phyloP scores from a whole-genome alignment of 2,888 invertebrate species.

The Acheta domesticus region DNA sequence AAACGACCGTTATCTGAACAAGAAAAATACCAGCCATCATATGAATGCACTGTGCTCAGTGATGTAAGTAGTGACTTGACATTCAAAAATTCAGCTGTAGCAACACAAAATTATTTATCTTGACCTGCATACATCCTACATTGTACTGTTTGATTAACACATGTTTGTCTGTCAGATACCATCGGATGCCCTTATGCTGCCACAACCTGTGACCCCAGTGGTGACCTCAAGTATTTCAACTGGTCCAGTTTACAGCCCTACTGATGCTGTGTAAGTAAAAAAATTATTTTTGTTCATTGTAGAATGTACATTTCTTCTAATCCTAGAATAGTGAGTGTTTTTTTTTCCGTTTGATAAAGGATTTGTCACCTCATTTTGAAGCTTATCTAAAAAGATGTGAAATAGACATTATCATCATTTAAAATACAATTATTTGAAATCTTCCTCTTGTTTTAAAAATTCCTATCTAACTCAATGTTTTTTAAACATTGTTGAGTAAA shows the following conservation, averaged over 20 bases:
- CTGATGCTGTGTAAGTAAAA: slow-evolving; percentile 31
- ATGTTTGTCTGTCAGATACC: slow-evolving; percentile 31
- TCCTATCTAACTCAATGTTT: no score
- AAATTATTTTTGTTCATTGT: not conserved
- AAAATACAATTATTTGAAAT: no score
- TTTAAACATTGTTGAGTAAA: no score
- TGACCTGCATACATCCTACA: not conserved
- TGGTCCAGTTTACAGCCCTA: slow-evolving; percentile 28
- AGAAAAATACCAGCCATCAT: slow-evolving; percentile 93
- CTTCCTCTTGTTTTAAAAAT: no score
- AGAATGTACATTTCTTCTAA: no score
- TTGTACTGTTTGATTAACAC: not conserved
- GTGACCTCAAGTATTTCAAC: slow-evolving; percentile 30
- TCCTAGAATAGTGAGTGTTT: no score
- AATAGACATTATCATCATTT: no score
- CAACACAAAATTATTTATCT: no score
- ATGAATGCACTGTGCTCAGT: slow-evolving; percentile 89
- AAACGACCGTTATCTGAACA: slow-evolving; percentile 77
- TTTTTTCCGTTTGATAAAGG: no score
- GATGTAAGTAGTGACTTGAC: slow-evolving; percentile 61
- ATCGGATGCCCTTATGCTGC: slow-evolving; percentile 30
- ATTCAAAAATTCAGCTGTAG: no score
- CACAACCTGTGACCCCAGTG: slow-evolving; percentile 29
- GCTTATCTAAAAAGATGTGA: no score
- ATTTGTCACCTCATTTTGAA: no score